phyloP scores from a whole-genome alignment of 2,797 vertebrate genomes.

The Intellagama lesueurii region DNA sequence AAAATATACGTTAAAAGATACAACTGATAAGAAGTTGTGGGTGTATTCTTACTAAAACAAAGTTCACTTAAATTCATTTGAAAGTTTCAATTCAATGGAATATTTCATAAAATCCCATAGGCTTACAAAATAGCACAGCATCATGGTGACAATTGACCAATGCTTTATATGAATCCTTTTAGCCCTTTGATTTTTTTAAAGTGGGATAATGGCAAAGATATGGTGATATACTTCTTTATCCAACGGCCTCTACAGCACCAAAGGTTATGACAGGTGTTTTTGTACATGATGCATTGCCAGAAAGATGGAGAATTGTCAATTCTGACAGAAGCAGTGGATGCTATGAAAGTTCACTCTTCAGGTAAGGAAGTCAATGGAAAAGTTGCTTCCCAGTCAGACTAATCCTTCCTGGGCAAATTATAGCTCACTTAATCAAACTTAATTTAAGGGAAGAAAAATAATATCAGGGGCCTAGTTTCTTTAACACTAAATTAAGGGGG shows the following conservation, averaged over 20 bases:
- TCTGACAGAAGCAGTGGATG: neutral
- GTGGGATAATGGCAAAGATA: neutral
- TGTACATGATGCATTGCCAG: neutral
- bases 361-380: slow-evolving; percentile 13
- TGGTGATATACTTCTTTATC: too few relatives aligned
- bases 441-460: neutral
- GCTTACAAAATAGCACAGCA: neutral
- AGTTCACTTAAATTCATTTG: neutral
- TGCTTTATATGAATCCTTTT: neutral
- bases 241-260: too few relatives aligned
- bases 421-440: neutral
- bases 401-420: neutral
- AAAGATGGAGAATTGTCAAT: neutral
- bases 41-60: neutral
- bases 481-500: neutral
- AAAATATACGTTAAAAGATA: neutral
- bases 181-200: neutral
- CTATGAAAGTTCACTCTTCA: too few relatives aligned
- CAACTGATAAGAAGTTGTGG: neutral
- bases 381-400: neutral
- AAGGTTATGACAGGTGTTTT: neutral
- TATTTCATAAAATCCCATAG: neutral
- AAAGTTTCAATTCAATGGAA: neutral
- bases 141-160: neutral
- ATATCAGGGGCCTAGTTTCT: neutral